A percentile compares a stretch with the other conserved stretches of the same genome.
phyloP scores from a whole-genome alignment of 2,113 vertebrate genomes.

The Spilogale gracilis region DNA sequence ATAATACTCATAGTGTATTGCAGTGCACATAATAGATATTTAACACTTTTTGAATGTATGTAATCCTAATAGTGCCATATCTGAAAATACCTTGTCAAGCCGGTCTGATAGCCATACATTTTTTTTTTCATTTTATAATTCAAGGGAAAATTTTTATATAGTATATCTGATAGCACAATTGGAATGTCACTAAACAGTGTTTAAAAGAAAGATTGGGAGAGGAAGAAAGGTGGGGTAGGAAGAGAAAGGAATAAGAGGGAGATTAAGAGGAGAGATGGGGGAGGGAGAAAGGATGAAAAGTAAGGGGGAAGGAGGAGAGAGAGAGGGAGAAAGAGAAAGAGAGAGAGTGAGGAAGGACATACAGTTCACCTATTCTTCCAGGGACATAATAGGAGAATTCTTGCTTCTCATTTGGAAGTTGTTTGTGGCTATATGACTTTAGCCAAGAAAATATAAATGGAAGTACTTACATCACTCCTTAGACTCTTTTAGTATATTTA shows the following conservation, averaged over 20 bases:
- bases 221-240: too few relatives aligned
- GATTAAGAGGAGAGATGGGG: neutral
- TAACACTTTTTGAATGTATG: neutral
- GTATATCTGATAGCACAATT: neutral
- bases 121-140: neutral
- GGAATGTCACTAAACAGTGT: neutral
- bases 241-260: neutral
- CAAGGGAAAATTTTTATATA: neutral
- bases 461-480: neutral
- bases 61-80: neutral
- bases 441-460: neutral
- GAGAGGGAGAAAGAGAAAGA: fast-evolving
- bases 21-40: neutral
- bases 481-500: neutral
- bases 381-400: neutral
- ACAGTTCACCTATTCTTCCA: neutral
- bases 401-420: neutral
- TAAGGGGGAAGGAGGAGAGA: fast-evolving
- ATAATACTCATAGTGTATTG: neutral
- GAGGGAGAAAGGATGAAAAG: too few relatives aligned
- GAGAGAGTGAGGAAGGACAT: neutral
- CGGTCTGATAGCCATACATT: neutral
- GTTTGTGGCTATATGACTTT: neutral
- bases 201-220: neutral
- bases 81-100: neutral